A percentile compares a stretch with the other conserved stretches of the same genome.
Evolutionary conservation across 2,888 invertebrate genomes (phyloP).

Genomic region (Drosophila prostipennis): DNA sequence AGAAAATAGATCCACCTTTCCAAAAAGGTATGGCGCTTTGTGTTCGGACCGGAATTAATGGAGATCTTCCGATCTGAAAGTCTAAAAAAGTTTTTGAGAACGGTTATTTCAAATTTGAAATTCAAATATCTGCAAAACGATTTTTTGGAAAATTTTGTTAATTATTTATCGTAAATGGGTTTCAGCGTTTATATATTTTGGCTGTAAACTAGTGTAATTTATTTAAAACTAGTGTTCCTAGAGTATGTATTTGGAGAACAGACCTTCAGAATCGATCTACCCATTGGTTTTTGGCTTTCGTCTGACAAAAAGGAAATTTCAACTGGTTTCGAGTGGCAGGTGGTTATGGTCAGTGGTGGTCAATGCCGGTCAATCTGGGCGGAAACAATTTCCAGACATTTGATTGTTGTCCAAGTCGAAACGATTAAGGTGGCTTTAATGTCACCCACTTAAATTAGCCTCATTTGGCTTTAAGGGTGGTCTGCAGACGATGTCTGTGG

Average conservation of each 20-base stretch:
- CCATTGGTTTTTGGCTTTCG: slow-evolving; percentile 18
- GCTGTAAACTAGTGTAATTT: too few relatives aligned
- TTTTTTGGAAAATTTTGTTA: too few relatives aligned
- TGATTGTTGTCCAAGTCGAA: slow-evolving; percentile 28
- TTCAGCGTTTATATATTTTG: too few relatives aligned
- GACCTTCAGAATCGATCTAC: neutral
- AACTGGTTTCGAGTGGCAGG: slow-evolving; percentile 33
- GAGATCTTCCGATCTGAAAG: too few relatives aligned
- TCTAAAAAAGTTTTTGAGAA: too few relatives aligned
- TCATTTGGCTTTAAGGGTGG: slow-evolving; percentile 56
- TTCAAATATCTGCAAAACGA: too few relatives aligned
- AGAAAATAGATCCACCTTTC: too few relatives aligned
- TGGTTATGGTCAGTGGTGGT: slow-evolving; percentile 29
- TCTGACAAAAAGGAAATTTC: slow-evolving; percentile 32
- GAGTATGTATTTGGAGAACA: neutral
- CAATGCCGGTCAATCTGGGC: slow-evolving; percentile 36
- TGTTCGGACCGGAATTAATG: too few relatives aligned
- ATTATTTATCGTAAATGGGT: too few relatives aligned
- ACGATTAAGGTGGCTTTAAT: slow-evolving; percentile 23
- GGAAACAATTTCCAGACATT: slow-evolving; percentile 40
- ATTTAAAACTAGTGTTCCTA: too few relatives aligned
- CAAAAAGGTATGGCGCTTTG: too few relatives aligned
- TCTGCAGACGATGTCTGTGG: slow-evolving; percentile 18
- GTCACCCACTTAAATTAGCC: slow-evolving; percentile 28
- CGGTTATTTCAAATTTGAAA: too few relatives aligned